A percentile compares a stretch with the other conserved stretches of the same genome.
Evolutionary conservation across 2,888 invertebrate species (phyloP).

Genomic region (Blomia tropicalis): DNA sequence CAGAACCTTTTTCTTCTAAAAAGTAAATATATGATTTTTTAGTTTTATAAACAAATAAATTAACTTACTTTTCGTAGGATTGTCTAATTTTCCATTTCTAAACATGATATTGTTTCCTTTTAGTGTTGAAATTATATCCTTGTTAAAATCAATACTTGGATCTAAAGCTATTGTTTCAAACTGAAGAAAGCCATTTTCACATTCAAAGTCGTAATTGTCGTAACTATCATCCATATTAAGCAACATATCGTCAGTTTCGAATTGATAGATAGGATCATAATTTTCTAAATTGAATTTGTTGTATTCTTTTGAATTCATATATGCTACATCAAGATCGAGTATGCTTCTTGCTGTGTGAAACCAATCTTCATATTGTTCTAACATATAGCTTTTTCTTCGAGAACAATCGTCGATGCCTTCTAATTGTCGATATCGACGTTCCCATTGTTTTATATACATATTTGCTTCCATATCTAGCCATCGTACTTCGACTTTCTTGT

Average conservation of each 20-base stretch:
- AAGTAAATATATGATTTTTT: not conserved
- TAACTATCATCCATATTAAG: not conserved
- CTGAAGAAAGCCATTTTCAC: not conserved
- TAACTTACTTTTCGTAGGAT: not conserved
- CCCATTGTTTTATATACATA: conserved; percentile 22
- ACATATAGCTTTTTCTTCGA: not conserved
- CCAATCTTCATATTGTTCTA: conserved; percentile 17
- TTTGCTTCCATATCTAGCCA: conserved; percentile 19
- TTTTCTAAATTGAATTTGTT: not conserved
- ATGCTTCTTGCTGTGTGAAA: not conserved
- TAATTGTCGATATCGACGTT: conserved; percentile 22
- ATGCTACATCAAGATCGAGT: conserved; percentile 7
- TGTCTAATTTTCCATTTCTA: conserved; percentile 3
- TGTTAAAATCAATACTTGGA: not conserved
- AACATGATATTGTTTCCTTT: conserved; percentile 1
- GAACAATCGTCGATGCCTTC: conserved; percentile 4
- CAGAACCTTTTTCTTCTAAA: not conserved
- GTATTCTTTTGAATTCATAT: not conserved
- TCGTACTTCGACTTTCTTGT: conserved; percentile 22
- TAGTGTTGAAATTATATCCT: not conserved
- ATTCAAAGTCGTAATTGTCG: not conserved
- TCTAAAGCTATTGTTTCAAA: not conserved
- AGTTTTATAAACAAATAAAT: not conserved
- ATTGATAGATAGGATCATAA: not conserved
- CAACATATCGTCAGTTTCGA: not conserved